These are phyloP conservation scores for Philereme vetulata DNA, from an alignment of 2,888 invertebrate genomes.

Conservation along the genomic window DNA sequence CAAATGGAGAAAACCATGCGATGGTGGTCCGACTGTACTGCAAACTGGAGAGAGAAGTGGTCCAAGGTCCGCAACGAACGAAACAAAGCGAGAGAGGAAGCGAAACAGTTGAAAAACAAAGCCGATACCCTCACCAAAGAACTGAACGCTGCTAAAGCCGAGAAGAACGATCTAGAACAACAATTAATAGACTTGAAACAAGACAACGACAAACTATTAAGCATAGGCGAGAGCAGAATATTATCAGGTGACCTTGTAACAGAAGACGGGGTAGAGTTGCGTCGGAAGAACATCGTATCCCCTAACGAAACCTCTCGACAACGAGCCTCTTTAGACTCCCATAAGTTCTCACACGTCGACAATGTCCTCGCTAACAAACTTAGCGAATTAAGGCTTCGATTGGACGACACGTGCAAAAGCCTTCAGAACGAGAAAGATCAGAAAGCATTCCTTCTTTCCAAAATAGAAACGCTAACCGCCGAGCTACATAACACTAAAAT, in stretches of 20 bases:
- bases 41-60: slow-evolving; percentile 99
- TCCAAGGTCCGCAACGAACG: slow-evolving; percentile 95
- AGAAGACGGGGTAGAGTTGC: slow-evolving; percentile 73
- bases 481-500: slow-evolving; percentile 71
- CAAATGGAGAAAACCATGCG: slow-evolving; percentile 99
- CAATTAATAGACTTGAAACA: slow-evolving; percentile 90
- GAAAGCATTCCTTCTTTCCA: slow-evolving; percentile 67
- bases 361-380: slow-evolving; percentile 72
- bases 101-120: slow-evolving; percentile 91
- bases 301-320: slow-evolving; percentile 69
- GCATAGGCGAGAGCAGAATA: slow-evolving; percentile 74
- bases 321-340: slow-evolving; percentile 74
- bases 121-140: slow-evolving; percentile 92
- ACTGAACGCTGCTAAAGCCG: slow-evolving; percentile 87
- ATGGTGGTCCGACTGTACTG: slow-evolving; percentile 99
- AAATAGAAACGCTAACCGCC: slow-evolving; percentile 68
- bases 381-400: slow-evolving; percentile 63
- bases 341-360: slow-evolving; percentile 75
- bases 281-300: slow-evolving; percentile 65
- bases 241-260: slow-evolving; percentile 65
- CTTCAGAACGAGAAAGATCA: slow-evolving; percentile 75
- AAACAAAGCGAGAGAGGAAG: slow-evolving; percentile 96
- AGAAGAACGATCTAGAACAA: slow-evolving; percentile 90
- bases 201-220: slow-evolving; percentile 91
- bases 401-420: slow-evolving; percentile 71